phyloP scores from a whole-genome alignment of 2,113 vertebrate species.

The Alosa alosa region DNA sequence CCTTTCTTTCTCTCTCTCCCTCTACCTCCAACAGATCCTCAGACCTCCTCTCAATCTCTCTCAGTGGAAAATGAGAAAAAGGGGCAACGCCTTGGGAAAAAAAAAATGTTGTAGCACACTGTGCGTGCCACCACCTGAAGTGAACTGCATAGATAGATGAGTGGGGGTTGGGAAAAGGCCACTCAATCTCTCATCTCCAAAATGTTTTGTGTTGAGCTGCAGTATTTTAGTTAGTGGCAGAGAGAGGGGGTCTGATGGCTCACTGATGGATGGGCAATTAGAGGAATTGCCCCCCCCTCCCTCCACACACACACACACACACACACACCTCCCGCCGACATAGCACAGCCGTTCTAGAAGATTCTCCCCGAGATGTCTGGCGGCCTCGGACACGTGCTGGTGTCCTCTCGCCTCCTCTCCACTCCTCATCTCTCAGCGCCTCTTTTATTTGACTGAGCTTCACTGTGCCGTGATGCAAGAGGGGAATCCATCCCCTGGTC shows the following conservation, averaged over 20 bases:
- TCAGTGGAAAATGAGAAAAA: not conserved
- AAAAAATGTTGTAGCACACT: not conserved
- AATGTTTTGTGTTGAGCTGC: not conserved
- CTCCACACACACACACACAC: no score
- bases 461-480: conserved; percentile 35
- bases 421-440: conserved; percentile 30
- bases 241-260: not conserved
- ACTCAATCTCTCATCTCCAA: not conserved
- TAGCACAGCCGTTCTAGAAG: no score
- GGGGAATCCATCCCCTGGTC: conserved; percentile 34
- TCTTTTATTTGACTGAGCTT: conserved; percentile 26
- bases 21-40: not conserved
- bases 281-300: not conserved
- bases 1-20: not conserved
- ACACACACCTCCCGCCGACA: no score
- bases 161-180: not conserved
- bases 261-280: not conserved
- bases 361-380: no score
- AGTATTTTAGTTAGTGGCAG: not conserved
- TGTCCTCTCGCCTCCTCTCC: conserved; percentile 22
- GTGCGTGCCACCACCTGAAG: not conserved
- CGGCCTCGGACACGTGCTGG: no score
- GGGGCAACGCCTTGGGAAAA: not conserved
- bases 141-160: not conserved
- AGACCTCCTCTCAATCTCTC: not conserved